These are phyloP conservation scores for Himantopus leucocephalus DNA, from an alignment of 2,113 vertebrate species.

Conservation along the genomic window DNA sequence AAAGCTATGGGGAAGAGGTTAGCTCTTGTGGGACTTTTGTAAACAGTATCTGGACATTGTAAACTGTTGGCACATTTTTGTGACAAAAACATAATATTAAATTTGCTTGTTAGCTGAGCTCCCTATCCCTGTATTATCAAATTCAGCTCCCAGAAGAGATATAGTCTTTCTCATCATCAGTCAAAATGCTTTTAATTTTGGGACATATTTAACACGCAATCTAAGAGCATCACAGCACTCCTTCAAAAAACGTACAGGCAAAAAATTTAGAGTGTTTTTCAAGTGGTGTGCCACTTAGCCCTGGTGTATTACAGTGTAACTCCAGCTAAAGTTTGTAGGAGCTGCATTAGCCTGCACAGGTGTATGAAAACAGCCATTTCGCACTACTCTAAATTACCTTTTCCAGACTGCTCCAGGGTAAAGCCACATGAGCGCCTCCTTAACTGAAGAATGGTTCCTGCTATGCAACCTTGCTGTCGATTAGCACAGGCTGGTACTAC, in stretches of 20 bases:
- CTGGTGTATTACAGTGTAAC: neutral
- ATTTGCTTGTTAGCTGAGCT: neutral
- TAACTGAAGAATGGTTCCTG: neutral
- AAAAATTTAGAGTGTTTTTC: neutral
- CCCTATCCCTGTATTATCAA: neutral
- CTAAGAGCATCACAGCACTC: neutral
- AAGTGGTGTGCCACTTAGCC: neutral
- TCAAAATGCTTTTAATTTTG: neutral
- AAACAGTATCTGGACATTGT: neutral
- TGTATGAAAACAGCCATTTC: neutral
- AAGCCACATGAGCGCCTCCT: neutral
- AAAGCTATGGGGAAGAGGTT: neutral
- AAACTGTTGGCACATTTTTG: neutral
- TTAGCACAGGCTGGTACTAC: neutral
- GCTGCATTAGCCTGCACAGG: neutral
- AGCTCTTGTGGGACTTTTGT: neutral
- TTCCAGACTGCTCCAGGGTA: neutral
- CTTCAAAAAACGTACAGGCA: neutral
- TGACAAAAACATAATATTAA: neutral
- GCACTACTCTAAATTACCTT: neutral
- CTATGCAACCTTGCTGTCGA: neutral
- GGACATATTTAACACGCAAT: neutral
- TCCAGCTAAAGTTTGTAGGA: neutral
- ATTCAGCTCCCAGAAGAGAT: neutral
- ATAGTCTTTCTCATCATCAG: neutral